These are phyloP conservation scores for Luscinia luscinia DNA, from an alignment of 2,797 vertebrate species.

Conservation along the genomic window DNA sequence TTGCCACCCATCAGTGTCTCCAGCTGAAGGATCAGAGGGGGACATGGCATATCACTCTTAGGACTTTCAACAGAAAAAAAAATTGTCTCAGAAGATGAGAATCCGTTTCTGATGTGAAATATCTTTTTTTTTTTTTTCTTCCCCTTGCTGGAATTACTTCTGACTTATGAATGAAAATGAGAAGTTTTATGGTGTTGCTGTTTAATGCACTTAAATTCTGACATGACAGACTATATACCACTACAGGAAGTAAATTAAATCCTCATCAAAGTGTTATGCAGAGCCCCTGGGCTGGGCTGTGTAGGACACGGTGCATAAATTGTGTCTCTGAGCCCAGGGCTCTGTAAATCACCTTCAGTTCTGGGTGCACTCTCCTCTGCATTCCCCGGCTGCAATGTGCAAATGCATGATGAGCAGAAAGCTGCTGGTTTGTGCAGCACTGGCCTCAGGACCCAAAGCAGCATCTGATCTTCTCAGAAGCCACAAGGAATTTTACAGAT, in stretches of 20 bases:
- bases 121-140: not conserved
- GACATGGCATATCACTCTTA: not conserved
- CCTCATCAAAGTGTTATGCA: conserved; percentile 21
- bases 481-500: not conserved
- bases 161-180: conserved; percentile 30
- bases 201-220: conserved; percentile 41
- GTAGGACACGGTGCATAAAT: conserved; percentile 16
- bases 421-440: not conserved
- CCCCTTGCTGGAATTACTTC: not conserved
- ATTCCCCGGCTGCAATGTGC: not conserved
- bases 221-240: not conserved
- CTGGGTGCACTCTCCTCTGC: not conserved
- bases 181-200: conserved; percentile 40
- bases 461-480: not conserved
- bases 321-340: not conserved
- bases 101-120: not conserved
- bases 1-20: not conserved
- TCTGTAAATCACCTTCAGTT: not conserved
- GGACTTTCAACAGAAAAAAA: not conserved
- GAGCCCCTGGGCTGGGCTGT: not conserved
- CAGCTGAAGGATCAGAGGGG: not conserved
- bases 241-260: conserved; percentile 50
- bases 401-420: not conserved
- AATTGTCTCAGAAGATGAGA: not conserved
- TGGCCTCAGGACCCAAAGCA: not conserved